Evolutionary conservation across 2,888 invertebrate genomes (phyloP), one percentile per base, ranked within the genome.

Genomic region (Caenorhabditis panamensis): DNA sequence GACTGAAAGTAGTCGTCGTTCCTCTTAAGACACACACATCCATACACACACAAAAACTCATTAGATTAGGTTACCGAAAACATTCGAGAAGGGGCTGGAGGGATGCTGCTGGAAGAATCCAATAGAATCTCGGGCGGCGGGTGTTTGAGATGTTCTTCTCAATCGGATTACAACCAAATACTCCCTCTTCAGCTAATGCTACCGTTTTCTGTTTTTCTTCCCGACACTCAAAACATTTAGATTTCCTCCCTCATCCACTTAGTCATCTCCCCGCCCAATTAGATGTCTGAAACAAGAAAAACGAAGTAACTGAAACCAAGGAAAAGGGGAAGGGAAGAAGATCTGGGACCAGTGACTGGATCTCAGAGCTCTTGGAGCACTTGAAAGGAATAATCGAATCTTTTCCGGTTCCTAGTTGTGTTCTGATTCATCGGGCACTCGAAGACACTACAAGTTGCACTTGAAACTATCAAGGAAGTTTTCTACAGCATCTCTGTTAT

Each of bases 21-120:
- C 16, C n/a, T 44, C 49, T 58, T 47, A 47, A 47, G 47, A 28
- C n/a, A 36, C 16, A 31, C 16, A 13, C 28, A 54, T 4, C 41
- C 1, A 51, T 47, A 37, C 1, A 53, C 16, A 54, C 11, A 31
- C 6, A 36, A 64, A 72, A 58, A 58, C 64, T 72, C 72, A 72
- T 72, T 72, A 62, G 71, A 72, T 63, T 62, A 64, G 72, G 47
- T 37, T 72, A 63, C 54, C 54, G 63, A 72, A 72, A 72, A 72
- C 71, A 72, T 63, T 72, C 61, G 26, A 41, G 56, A 56, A 20
- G 49, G 22, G 18, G 51, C 18, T 9, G 16, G n/a, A n/a, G n/a
- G n/a, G n/a, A n/a, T n/a, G n/a, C n/a, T n/a, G n/a, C n/a, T n/a
- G n/a, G 36, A 56, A 56, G 47, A 69, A 69, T 69, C 53, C 26